Percentiles rank a stretch among this genome's conserved stretches.
Evolutionary conservation across 2,113 vertebrate genomes (phyloP).

Genomic region (Laterallus jamaicensis): DNA sequence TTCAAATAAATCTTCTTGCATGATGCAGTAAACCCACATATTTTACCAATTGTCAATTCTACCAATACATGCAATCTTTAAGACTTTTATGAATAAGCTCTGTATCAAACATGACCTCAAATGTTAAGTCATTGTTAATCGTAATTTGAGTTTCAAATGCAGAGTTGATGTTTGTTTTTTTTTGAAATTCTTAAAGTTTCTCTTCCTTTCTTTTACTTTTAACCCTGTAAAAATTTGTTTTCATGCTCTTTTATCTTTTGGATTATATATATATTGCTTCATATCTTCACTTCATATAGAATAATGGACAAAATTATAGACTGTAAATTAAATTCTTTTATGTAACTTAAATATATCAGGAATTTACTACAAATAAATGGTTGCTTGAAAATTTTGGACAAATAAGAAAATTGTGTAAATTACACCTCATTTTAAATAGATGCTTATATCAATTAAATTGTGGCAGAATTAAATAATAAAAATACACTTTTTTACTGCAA

Average conservation of each 20-base stretch:
- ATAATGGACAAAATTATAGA: not conserved
- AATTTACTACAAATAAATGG: not conserved
- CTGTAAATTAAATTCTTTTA: not conserved
- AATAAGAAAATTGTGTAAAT: not conserved
- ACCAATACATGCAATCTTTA: not conserved
- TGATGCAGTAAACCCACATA: not conserved
- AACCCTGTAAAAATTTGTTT: not conserved
- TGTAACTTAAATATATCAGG: not conserved
- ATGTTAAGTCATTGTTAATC: not conserved
- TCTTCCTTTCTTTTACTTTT: not conserved
- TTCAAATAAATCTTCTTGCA: not conserved
- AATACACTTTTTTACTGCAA: not conserved
- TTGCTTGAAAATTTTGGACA: not conserved
- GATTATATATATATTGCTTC: not conserved
- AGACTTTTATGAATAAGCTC: not conserved
- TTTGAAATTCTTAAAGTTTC: not conserved
- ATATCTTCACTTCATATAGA: not conserved
- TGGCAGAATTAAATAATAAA: not conserved
- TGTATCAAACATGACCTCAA: not conserved
- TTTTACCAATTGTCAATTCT: not conserved
- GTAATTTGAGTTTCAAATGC: not conserved
- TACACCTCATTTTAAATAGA: not conserved
- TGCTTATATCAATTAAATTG: not conserved
- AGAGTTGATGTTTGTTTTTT: too few relatives aligned
- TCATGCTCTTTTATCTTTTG: not conserved